Evolutionary conservation across 2,888 invertebrate species (phyloP), one percentile per base, ranked within the genome.

Genomic region (Drosophila yooni): DNA sequence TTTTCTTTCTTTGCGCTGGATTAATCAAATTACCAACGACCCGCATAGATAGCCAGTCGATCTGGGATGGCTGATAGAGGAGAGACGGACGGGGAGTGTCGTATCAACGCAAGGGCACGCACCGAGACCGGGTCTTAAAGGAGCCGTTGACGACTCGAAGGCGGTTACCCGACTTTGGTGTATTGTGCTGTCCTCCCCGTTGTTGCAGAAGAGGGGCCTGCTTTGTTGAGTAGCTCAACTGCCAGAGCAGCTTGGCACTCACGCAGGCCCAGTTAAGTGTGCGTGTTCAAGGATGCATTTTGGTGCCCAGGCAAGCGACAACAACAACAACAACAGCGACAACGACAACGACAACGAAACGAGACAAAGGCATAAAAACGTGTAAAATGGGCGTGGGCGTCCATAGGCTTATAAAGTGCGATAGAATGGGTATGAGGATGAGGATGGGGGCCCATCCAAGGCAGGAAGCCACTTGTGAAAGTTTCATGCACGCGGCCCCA

Each of bases 401-500:
- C 60, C 68, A 66, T 85, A 88, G 84, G 85, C 85, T 89, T 85
- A 89, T 89, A 81, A 89, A 85, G 85, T 89, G 88, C 75, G 88
- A 88, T 31, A 3, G 43, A 4, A 27, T 29, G 21, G 11, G 57
- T 0, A 21, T n/a, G 51, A n/a, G 27, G n/a, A 10, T 13, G 31
- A 15, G 6, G 52, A 18, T 18, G 27, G 48, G 15, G 7, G 34
- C 31, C 25, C 31, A 60, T 67, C 77, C 82, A 86, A 89, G 88
- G 82, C 86, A 87, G 86, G 83, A 87, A 87, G 86, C 89, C 86
- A 89, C 85, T 89, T 85, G 90, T 86, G 86, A 90, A 87, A 90
- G 89, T 86, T 90, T 90, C 86, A 89, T 89, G 88, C 90, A 86
- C 90, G 88, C 88, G 86, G 88, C 81, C 86, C 90, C 90, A 89